Percentiles rank a stretch among this genome's conserved stretches.
These are phyloP conservation scores for Proteles cristata DNA, from an alignment of 2,113 vertebrate species.

Conservation along the genomic window DNA sequence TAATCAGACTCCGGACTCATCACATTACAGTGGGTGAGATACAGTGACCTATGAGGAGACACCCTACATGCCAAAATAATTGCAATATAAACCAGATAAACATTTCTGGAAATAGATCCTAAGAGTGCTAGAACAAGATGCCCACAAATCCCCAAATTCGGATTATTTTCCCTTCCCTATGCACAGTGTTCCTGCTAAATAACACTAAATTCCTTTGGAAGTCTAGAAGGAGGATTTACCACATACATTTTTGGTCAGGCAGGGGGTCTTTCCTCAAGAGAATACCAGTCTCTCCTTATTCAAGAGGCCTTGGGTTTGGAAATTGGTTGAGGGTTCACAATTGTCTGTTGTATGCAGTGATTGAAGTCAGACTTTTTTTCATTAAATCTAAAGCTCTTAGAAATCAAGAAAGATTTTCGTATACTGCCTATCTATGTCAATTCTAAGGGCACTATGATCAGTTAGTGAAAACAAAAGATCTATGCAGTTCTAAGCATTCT, in stretches of 20 bases:
- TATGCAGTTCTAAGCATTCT: not conserved
- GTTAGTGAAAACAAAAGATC: not conserved
- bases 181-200: not conserved
- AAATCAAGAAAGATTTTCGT: slow-evolving; percentile 3
- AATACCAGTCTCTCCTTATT: not conserved
- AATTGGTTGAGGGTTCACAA: not conserved
- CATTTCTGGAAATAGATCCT: not conserved
- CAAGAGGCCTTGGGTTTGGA: not conserved
- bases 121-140: not conserved
- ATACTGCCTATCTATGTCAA: not conserved
- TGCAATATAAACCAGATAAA: not conserved
- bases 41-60: not conserved
- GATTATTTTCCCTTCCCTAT: not conserved
- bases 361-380: slow-evolving; percentile 2
- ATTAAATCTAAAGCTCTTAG: not conserved
- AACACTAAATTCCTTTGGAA: not conserved
- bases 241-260: not conserved
- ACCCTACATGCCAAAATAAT: not conserved
- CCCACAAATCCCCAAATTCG: not conserved
- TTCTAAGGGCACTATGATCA: not conserved
- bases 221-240: not conserved
- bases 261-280: not conserved
- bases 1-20: not conserved
- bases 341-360: not conserved
- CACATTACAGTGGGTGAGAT: not conserved